Evolutionary conservation across 2,888 invertebrate species (phyloP).

Genomic region (Standfussiana lucernea): DNA sequence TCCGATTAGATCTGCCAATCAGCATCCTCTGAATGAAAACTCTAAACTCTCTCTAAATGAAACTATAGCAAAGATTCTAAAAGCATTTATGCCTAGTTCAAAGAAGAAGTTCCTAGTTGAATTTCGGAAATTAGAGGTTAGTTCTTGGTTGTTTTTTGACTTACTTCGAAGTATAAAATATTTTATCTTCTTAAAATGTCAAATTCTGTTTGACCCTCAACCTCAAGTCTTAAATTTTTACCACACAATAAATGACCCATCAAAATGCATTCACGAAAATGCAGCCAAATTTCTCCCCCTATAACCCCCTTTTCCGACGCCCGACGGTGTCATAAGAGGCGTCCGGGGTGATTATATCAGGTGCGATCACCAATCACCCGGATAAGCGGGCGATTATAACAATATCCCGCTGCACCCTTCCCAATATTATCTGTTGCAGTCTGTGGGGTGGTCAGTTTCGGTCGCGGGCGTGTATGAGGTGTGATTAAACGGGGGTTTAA

Average conservation of each 20-base stretch:
- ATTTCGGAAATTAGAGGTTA: not conserved
- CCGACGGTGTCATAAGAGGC: conserved; percentile 42
- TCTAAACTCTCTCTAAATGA: not conserved
- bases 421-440: conserved; percentile 40
- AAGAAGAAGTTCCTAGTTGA: not conserved
- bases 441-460: conserved; percentile 32
- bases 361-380: conserved; percentile 53
- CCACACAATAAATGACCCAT: not conserved
- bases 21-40: not conserved
- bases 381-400: conserved; percentile 51
- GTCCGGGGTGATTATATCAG: conserved; percentile 49
- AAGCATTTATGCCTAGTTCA: not conserved
- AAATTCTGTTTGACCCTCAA: not conserved
- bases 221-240: not conserved
- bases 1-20: not conserved
- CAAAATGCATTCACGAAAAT: conserved; percentile 33
- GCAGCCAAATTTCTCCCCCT: conserved; percentile 18
- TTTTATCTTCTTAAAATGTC: not conserved
- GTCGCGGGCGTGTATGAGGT: conserved; percentile 2
- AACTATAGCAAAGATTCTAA: not conserved
- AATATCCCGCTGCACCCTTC: conserved; percentile 51
- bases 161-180: not conserved
- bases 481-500: conserved; percentile 35
- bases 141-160: not conserved
- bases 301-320: conserved; percentile 11